Evolutionary conservation across 2,797 vertebrate species (phyloP), one percentile per base, ranked within the genome.

Genomic region (Hydrocynus forskahlii): DNA sequence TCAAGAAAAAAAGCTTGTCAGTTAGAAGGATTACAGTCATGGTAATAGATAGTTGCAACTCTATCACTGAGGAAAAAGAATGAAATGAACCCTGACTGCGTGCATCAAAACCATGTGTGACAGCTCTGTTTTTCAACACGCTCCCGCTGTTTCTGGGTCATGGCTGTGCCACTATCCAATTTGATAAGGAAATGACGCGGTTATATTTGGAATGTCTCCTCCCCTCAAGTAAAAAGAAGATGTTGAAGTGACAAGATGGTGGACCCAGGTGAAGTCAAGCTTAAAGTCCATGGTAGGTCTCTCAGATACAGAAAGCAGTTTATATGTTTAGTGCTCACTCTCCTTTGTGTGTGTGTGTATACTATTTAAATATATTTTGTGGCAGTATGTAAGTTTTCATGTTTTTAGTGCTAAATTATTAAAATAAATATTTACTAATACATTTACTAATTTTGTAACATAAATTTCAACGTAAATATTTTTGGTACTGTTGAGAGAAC

Each of bases 161-260:
- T 17, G 48, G 45, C 68, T 52, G 21, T 7, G 45, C 48, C 23
- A 21, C 10, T 71, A 71, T 52, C 48, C 23, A 48, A 71, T 54
- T 16, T 52, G 23, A 71, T 52, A 71, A 25, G 25, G 25, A 54
- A 71, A 71, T 52, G 68, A 52, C 14, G 52, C 68, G 25, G 45
- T 54, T 54, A 13, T 54, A 29, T 16, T 23, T 52, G 19, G 50
- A 71, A 23, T 1, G 13, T 52, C 48, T 29, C 50, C 48, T 52
- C 4, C 21, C 23, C 4, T 3, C 68, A 48, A 48, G 35, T 4
- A 71, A 70, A 23, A 17, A 48, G 23, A 16, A 52, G 21, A 38
- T 25, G 14, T 8, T 29, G 13, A 64, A 35, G 25, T 19, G 62
- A 64, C 62, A 64, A 12, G 45, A 14, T 25, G n/a, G 43, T 13